These are phyloP conservation scores for Iphiclides podalirius DNA, from an alignment of 2,888 invertebrate species.

Conservation along the genomic window DNA sequence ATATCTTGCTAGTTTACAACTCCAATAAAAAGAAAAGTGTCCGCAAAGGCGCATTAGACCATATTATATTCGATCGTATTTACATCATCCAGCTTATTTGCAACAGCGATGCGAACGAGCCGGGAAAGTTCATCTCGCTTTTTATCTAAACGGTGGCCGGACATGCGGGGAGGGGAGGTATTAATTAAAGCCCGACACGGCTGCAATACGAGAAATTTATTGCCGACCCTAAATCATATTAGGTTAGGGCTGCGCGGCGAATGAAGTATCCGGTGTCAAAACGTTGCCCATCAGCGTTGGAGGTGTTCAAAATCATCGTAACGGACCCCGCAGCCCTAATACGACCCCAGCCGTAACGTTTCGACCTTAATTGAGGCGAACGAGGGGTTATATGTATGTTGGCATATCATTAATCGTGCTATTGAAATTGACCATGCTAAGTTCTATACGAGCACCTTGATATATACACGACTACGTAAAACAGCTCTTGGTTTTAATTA, in stretches of 20 bases:
- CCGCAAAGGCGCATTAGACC: too few relatives aligned
- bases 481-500: too few relatives aligned
- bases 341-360: slow-evolving; percentile 15
- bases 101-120: neutral
- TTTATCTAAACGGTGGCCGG: slow-evolving; percentile 1
- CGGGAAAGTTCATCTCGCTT: neutral
- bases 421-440: slow-evolving; percentile 9
- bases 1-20: too few relatives aligned
- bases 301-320: slow-evolving; percentile 24
- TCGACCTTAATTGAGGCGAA: slow-evolving; percentile 20
- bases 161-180: slow-evolving; percentile 24
- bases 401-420: slow-evolving; percentile 16
- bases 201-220: slow-evolving; percentile 32
- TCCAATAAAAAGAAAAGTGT: too few relatives aligned
- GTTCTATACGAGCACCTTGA: too few relatives aligned
- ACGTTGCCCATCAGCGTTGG: slow-evolving; percentile 16
- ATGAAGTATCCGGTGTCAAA: slow-evolving; percentile 27
- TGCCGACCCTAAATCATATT: slow-evolving; percentile 32
- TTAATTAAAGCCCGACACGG: slow-evolving; percentile 38
- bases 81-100: too few relatives aligned
- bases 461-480: too few relatives aligned
- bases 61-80: too few relatives aligned
- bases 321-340: slow-evolving; percentile 20
- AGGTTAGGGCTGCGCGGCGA: slow-evolving; percentile 28
- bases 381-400: neutral